Base-by-base conservation (phyloP, 2,113 vertebrate species). In the Eptatretus burgeri region DNA sequence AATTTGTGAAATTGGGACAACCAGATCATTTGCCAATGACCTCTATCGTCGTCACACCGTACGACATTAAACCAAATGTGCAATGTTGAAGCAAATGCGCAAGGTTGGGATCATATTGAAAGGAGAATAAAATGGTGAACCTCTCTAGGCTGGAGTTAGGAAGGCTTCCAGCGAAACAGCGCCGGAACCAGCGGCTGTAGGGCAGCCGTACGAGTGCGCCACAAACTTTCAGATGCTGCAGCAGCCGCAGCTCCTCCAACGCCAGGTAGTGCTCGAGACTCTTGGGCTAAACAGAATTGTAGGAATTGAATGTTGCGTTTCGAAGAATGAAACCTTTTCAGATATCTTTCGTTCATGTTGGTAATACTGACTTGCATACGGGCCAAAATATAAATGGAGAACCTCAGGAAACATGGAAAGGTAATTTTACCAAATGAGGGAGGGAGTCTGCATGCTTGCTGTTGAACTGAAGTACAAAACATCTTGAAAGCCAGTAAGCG, bases 111-210 rank as follows among this genome's bases (percentile, higher is more conserved):
- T 63, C n/a, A 63, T 20, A 14, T n/a, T 41, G n/a, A 16, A 63
- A 16, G 14, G n/a, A 16, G n/a, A 50, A 14, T 27, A 50, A 14
- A 14, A 63, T 27, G 19, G 63, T n/a, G 74, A 70, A 80, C 91
- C 88, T 91, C 71, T 93, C 87, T 67, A 98, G 79, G 72, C 89
- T 98, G 67, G 81, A 84, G 64, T 93, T 85, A 0, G 85, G 89
- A 63, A 98, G 77, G 68, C 81, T 87, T n/a, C 88, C 84, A 0
- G 89, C 82, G 17, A 94, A 96, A 72, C 91, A 96, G 70, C 78
- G 80, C 62, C 74, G 75, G 72, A 98, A 98, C 91, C 91, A 98
- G 62, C 86, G 81, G 18, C 71, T 66, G 0, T 89, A 83, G 1
- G 91, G 91, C 63, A 98, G 80, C 56, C 70, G 79, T 51, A 68